Evolutionary conservation across 2,888 invertebrate species (phyloP).

Genomic region (Leucoma salicis): DNA sequence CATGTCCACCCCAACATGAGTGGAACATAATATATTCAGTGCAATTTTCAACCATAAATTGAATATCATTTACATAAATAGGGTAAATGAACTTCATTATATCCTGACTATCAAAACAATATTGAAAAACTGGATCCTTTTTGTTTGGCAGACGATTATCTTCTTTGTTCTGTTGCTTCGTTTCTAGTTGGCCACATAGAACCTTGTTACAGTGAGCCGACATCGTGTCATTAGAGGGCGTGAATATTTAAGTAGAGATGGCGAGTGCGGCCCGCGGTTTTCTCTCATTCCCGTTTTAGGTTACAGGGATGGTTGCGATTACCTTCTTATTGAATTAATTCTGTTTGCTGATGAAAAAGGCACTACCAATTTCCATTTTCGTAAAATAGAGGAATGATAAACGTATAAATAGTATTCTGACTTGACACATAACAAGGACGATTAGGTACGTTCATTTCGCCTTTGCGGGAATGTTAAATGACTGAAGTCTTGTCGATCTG

Average conservation of each 20-base stretch:
- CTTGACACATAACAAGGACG: no score
- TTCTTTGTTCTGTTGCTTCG: constrained; percentile 25
- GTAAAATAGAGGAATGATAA: constrained; percentile 38
- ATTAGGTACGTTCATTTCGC: no score
- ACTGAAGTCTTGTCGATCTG: no score
- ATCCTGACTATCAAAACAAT: no score
- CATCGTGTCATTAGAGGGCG: constrained; percentile 74
- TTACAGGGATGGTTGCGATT: constrained; percentile 65
- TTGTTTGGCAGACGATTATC: constrained; percentile 24
- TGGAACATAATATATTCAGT: no score
- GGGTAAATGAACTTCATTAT: no score
- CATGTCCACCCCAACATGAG: no score
- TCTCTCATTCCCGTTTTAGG: constrained; percentile 55
- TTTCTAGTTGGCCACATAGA: constrained; percentile 44
- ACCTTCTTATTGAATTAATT: constrained; percentile 71
- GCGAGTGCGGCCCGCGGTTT: constrained; percentile 59
- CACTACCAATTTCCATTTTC: constrained; percentile 43
- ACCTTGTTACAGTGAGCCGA: constrained; percentile 58
- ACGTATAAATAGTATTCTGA: no score
- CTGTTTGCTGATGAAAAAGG: constrained; percentile 61
- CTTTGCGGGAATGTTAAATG: no score
- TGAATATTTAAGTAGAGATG: constrained; percentile 74
- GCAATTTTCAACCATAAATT: no score
- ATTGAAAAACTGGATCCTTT: constrained; percentile 26
- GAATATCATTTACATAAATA: no score